phyloP scores from a whole-genome alignment of 2,888 invertebrate species.

The Beris chalybata region DNA sequence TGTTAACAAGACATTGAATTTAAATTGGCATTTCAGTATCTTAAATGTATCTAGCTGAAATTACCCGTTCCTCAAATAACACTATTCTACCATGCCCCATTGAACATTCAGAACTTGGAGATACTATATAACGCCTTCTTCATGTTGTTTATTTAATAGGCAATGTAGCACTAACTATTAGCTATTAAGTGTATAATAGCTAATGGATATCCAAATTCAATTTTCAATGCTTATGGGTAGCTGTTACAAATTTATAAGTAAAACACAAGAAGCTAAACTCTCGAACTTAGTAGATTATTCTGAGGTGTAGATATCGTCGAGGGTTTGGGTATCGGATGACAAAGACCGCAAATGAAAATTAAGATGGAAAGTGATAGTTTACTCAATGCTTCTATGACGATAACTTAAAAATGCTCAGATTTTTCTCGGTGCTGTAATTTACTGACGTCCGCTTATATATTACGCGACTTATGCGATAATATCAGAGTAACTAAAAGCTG shows the following conservation, averaged over 20 bases:
- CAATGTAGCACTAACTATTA: not conserved
- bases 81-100: not conserved
- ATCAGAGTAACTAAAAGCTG: too few relatives aligned
- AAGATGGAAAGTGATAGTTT: constrained; percentile 14
- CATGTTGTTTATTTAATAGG: not conserved
- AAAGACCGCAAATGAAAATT: constrained; percentile 14
- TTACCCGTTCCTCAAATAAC: not conserved
- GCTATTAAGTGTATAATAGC: not conserved
- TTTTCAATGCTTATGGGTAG: constrained; percentile 24
- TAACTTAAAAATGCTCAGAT: too few relatives aligned
- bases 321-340: constrained; percentile 4
- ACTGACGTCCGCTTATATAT: too few relatives aligned
- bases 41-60: not conserved
- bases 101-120: too few relatives aligned
- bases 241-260: constrained; percentile 10
- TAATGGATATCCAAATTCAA: constrained; percentile 7
- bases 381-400: too few relatives aligned
- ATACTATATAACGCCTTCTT: too few relatives aligned
- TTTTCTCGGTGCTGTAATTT: too few relatives aligned
- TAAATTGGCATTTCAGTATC: not conserved
- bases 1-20: not conserved
- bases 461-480: too few relatives aligned
- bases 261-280: not conserved
- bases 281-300: not conserved
- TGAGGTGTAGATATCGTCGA: not conserved